Conservation (phyloP, 2,888 invertebrate genomes). For the Cylindroiulus punctatus region DNA sequence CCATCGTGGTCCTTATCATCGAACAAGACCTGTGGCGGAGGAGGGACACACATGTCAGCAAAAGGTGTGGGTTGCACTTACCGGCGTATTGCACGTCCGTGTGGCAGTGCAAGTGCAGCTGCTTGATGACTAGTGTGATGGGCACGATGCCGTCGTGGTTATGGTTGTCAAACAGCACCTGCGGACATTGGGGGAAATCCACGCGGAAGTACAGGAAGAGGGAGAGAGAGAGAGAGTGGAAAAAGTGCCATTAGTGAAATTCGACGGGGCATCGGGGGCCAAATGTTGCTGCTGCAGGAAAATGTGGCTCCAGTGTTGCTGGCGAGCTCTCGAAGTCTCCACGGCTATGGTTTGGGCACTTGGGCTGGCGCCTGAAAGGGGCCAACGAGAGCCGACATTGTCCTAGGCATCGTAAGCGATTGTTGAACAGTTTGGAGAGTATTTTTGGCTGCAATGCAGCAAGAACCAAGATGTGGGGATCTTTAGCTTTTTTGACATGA, state of each 20-base stretch:
- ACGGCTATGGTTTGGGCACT: neutral
- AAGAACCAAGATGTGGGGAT: no score
- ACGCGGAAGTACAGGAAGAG: neutral
- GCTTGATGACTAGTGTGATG: conserved; percentile 80
- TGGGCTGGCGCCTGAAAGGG: neutral
- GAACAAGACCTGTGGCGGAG: conserved; percentile 73
- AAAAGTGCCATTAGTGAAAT: conserved; percentile 20
- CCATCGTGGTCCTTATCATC: conserved; percentile 95
- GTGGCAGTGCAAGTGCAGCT: conserved; percentile 79
- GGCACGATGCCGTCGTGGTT: conserved; percentile 95
- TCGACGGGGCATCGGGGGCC: neutral
- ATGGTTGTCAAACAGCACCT: conserved; percentile 85
- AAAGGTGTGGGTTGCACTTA: conserved; percentile 59
- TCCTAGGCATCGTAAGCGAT: no score
- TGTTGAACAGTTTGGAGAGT: no score
- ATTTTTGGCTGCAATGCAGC: no score
- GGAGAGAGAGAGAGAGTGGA: conserved; percentile 34
- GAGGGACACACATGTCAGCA: conserved; percentile 53
- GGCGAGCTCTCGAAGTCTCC: neutral
- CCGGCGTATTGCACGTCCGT: conserved; percentile 81
- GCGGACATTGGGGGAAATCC: conserved; percentile 51
- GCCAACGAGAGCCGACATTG: neutral
- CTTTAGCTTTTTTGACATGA: no score
- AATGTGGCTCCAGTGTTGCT: neutral
- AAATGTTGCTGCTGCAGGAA: neutral